Base-by-base conservation (phyloP, 2,797 vertebrate genomes). In the Eremophila alpestris region DNA sequence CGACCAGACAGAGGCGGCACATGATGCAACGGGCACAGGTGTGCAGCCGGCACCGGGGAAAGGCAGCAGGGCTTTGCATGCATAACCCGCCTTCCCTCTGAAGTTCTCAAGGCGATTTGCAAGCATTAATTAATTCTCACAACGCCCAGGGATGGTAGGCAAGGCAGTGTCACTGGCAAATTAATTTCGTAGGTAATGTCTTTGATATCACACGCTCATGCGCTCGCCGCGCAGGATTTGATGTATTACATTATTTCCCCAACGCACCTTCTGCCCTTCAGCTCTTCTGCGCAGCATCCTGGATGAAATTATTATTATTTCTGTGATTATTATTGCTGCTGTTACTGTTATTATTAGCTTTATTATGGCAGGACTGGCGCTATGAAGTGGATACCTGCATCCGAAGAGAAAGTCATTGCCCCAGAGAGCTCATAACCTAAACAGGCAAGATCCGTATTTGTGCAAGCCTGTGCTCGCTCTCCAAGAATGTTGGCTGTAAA, bases 11-110 rank as follows among this genome's bases (percentile, higher is more conserved):
- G 85, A 43, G 87, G 87, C 65, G 20, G 92, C 91, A 46, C 94
- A 93, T 97, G 96, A 96, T 93, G 97, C 96, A 97, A 97, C 1
- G 90, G 95, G 95, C 95, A 96, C 96, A 97, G 97, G 96, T 97
- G 97, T 92, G 94, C 92, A 54, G 78, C 94, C 96, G 71, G 41
- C 90, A 88, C 91, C 68, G 4, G 82, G 82, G 82, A 91, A 92
- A 83, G 87, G 94, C 91, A 90, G 76, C 59, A 29, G 87, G 84
- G 91, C 94, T 96, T 93, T 96, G 94, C 95, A 93, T 94, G 67
- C 79, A 59, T 34, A 86, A 79, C 75, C 32, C 10, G 0, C 71
- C 96, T 93, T 93, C 24, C 89, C 89, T 97, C 97, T 96, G 95
- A 96, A 96, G 95, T 94, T 95, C 95, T 90, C 93, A 65, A 74